A percentile compares a stretch with the other conserved stretches of the same genome.
These are phyloP conservation scores for Eumerus sabulonum DNA, from an alignment of 2,888 invertebrate species.

Conservation along the genomic window DNA sequence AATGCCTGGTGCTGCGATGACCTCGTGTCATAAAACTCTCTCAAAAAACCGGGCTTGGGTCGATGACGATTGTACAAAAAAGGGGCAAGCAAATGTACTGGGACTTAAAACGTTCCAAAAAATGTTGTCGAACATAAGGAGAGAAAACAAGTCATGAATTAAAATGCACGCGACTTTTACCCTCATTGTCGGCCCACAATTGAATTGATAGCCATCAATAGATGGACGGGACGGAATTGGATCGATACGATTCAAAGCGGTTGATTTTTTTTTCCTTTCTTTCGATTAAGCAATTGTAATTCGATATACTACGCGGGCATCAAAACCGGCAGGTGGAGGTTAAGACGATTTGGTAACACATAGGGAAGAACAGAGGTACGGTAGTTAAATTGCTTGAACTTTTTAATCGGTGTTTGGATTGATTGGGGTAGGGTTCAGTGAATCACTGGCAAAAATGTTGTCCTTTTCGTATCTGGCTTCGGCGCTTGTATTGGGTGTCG, in stretches of 20 bases:
- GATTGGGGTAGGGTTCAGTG: slow-evolving; percentile 18
- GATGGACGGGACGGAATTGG: slow-evolving; percentile 10
- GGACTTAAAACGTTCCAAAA: too few species aligned
- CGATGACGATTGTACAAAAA: slow-evolving; percentile 5
- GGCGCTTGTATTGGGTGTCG: slow-evolving; percentile 1
- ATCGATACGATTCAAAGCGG: slow-evolving; percentile 57
- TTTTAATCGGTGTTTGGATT: slow-evolving; percentile 41
- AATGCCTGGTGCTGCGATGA: slow-evolving; percentile 24
- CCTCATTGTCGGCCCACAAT: slow-evolving; percentile 37
- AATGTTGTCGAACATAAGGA: slow-evolving; percentile 16
- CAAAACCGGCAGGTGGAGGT: slow-evolving; percentile 44
- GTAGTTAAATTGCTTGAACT: slow-evolving; percentile 62
- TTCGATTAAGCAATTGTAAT: slow-evolving; percentile 64
- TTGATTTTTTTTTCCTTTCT: slow-evolving; percentile 35
- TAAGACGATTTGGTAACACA: slow-evolving; percentile 1
- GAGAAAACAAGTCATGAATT: slow-evolving; percentile 20
- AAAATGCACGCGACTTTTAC: slow-evolving; percentile 49
- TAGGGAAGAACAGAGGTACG: slow-evolving; percentile 11
- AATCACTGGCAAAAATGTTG: slow-evolving; percentile 55
- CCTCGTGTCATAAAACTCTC: slow-evolving; percentile 50
- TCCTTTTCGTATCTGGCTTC: slow-evolving; percentile 24
- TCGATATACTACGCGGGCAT: slow-evolving; percentile 25
- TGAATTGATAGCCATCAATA: slow-evolving; percentile 65
- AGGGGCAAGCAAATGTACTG: background rate
- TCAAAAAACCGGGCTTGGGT: slow-evolving; percentile 3